Evolutionary conservation across 2,888 invertebrate genomes (phyloP).

Genomic region (Troides aeacus): DNA sequence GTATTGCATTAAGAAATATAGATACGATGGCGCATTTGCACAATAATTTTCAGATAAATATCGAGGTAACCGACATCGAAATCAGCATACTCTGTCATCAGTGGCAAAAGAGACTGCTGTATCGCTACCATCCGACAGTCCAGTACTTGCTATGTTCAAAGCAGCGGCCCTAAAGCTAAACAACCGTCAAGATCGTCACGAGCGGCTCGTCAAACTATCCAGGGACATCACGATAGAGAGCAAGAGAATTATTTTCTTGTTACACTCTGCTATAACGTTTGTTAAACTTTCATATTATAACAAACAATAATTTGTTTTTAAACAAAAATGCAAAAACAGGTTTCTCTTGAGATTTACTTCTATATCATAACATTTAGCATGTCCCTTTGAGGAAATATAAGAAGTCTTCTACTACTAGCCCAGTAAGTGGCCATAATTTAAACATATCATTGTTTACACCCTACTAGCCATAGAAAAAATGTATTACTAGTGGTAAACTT

Average conservation of each 20-base stretch:
- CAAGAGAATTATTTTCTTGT: conserved; percentile 91
- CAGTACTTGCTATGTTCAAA: conserved; percentile 82
- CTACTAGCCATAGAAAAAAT: no score
- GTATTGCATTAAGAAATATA: conserved; percentile 2
- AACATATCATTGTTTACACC: no score
- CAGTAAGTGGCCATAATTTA: no score
- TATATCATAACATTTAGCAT: no score
- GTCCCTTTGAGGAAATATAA: no score
- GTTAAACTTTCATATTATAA: conserved; percentile 36
- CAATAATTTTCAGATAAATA: conserved; percentile 45
- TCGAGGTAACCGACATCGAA: conserved; percentile 46
- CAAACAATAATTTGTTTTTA: not conserved
- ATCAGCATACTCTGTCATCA: conserved; percentile 53
- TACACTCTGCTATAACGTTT: conserved; percentile 86
- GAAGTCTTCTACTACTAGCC: no score
- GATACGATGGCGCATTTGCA: not conserved
- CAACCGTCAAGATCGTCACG: conserved; percentile 89
- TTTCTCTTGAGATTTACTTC: not conserved
- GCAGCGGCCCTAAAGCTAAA: conserved; percentile 84
- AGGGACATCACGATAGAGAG: conserved; percentile 94
- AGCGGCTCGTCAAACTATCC: conserved; percentile 89
- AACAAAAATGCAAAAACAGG: not conserved
- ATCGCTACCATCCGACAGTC: conserved; percentile 62
- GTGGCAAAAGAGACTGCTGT: conserved; percentile 55
- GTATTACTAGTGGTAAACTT: no score